A percentile compares a stretch with the other conserved stretches of the same genome.
phyloP scores from a whole-genome alignment of 2,888 invertebrate genomes.

The Nomada lathburiana region DNA sequence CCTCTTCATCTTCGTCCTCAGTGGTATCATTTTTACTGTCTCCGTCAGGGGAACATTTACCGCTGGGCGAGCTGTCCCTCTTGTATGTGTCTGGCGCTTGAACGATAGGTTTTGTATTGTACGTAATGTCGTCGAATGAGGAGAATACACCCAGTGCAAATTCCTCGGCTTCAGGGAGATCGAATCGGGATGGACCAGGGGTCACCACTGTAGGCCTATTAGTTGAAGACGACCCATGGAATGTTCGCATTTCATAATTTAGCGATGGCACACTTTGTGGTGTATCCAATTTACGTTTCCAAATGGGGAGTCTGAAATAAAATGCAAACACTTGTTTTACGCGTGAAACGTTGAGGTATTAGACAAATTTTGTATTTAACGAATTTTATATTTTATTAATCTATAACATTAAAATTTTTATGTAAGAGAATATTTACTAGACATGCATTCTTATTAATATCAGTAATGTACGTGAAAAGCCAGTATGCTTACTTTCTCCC shows the following conservation, averaged over 20 bases:
- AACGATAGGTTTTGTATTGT: conserved; percentile 89
- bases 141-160: conserved; percentile 87
- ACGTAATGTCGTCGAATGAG: conserved; percentile 90
- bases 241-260: conserved; percentile 76
- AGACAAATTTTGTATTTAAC: neutral
- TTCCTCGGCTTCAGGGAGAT: conserved; percentile 91
- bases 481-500: conserved; percentile 83
- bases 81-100: conserved; percentile 85
- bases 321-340: neutral
- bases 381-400: neutral
- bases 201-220: conserved; percentile 82
- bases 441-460: neutral
- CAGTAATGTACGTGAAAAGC: neutral
- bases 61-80: conserved; percentile 52
- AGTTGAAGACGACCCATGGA: conserved; percentile 71
- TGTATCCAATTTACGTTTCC: conserved; percentile 85
- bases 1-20: conserved; percentile 82
- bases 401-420: neutral
- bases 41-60: conserved; percentile 75
- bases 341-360: conserved; percentile 6
- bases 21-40: conserved; percentile 80
- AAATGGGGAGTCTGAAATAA: conserved; percentile 84
- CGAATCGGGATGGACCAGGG: conserved; percentile 88
- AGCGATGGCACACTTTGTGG: conserved; percentile 53
- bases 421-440: neutral